Evolutionary conservation across 2,113 vertebrate genomes (phyloP), one percentile per base, ranked within the genome.

Genomic region (Polypterus senegalus): DNA sequence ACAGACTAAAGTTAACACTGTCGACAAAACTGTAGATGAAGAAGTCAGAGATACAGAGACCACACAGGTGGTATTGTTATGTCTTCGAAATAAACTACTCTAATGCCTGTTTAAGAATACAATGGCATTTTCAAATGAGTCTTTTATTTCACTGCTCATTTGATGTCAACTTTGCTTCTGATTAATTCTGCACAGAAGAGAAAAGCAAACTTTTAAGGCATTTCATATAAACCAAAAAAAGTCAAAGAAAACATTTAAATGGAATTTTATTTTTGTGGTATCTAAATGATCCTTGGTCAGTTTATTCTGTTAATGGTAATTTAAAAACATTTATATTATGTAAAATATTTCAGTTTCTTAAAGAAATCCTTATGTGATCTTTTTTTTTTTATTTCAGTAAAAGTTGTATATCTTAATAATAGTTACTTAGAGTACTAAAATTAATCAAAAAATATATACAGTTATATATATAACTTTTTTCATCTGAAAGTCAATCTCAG

Each of bases 21-120:
- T 4, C 46, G 56, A 57, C 56, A 57, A 45, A 43, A 57, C 27
- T 45, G 6, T 11, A 9, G 5, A 44, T 45, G 56, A 57, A 57
- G 56, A 44, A 57, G 7, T 57, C 27, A 27, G 56, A 57, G 27
- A 27, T 27, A 27, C 27, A 27, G 27, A 27, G 56, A 57, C 56
- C 56, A 57, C 56, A 57, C 56, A 57, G 56, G 56, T 57, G 56
- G 56, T 27, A 43, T 9, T 57, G 56, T 57, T 57, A 44, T 57
- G 56, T 57, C 56, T 57, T 27, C 46, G 56, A 45, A 57, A 57
- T 57, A 57, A 57, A 57, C 43, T 9, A 45, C 46, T 27, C 27
- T 3, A 44, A 57, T 57, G 56, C 27, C 27, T 57, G 27, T 57
- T 57, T 3, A 27, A 57, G 56, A 11, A 45, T 27, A 44, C 9